Evolutionary conservation across 2,113 vertebrate species (phyloP).

Genomic region (Pardalotus punctatus): DNA sequence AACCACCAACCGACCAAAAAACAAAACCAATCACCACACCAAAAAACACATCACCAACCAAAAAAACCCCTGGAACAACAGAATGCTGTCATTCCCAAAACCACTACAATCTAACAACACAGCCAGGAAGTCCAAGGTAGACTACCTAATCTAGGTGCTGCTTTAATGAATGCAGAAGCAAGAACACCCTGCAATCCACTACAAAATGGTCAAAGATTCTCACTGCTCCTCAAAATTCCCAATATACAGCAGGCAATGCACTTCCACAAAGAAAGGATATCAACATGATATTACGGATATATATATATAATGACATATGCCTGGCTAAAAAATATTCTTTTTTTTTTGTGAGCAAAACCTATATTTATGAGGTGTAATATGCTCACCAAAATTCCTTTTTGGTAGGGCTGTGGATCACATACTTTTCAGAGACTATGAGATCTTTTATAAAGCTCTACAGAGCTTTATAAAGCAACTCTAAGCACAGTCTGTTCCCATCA

Average conservation of each 20-base stretch:
- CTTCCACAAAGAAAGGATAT: neutral
- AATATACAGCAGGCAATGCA: neutral
- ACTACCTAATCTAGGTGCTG: neutral
- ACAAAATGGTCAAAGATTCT: neutral
- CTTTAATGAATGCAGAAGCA: neutral
- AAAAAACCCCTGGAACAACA: neutral
- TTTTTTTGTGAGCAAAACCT: neutral
- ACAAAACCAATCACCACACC: too few species aligned
- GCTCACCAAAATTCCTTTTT: neutral
- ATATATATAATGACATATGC: neutral
- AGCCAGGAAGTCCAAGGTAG: neutral
- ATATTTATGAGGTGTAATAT: neutral
- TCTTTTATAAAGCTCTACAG: neutral
- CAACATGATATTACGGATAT: too few species aligned
- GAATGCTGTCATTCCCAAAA: neutral
- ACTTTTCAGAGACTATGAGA: neutral
- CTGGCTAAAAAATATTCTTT: neutral
- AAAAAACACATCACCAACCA: too few species aligned
- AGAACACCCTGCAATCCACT: neutral
- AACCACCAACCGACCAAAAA: too few species aligned
- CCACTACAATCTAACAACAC: neutral
- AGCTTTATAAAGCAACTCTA: neutral
- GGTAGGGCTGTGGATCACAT: neutral
- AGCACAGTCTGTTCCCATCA: neutral
- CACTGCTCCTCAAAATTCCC: neutral